phyloP scores from a whole-genome alignment of 2,888 invertebrate genomes.

The Xanthia icteritia region DNA sequence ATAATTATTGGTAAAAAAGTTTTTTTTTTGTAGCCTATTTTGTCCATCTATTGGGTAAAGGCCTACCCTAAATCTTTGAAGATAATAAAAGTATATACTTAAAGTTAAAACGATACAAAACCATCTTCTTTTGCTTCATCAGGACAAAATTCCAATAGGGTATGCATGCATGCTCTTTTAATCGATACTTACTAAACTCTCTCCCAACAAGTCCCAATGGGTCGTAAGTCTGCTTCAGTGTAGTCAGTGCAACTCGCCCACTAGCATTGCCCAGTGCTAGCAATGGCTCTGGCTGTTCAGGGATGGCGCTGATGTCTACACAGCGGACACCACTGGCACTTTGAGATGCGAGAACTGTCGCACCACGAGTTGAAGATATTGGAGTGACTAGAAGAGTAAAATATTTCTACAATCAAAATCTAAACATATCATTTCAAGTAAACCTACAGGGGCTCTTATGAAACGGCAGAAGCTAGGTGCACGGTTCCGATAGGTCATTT shows the following conservation, averaged over 20 bases:
- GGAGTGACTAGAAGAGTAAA: conserved; percentile 90
- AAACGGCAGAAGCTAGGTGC: too few relatives aligned
- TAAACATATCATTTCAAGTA: too few relatives aligned
- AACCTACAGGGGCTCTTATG: too few relatives aligned
- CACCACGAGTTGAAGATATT: conserved; percentile 92
- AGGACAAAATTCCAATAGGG: neutral
- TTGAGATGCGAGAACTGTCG: conserved; percentile 93
- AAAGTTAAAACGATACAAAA: neutral
- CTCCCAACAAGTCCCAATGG: conserved; percentile 92
- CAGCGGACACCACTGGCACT: conserved; percentile 96
- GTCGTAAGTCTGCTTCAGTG: conserved; percentile 93
- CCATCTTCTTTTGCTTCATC: neutral
- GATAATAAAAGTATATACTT: neutral
- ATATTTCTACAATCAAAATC: neutral
- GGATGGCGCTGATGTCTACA: conserved; percentile 95
- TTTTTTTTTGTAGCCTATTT: too few relatives aligned
- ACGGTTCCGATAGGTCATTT: too few relatives aligned
- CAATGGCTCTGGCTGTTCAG: conserved; percentile 93
- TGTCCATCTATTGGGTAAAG: neutral
- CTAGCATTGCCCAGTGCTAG: conserved; percentile 97
- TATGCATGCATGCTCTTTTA: too few relatives aligned
- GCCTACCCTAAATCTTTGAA: neutral
- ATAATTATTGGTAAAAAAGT: too few relatives aligned
- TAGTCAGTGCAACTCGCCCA: conserved; percentile 96
- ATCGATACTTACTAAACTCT: conserved; percentile 92